These are phyloP conservation scores for Montipora foliosa DNA, from an alignment of 64 coral and sea anemone species.

Conservation along the genomic window DNA sequence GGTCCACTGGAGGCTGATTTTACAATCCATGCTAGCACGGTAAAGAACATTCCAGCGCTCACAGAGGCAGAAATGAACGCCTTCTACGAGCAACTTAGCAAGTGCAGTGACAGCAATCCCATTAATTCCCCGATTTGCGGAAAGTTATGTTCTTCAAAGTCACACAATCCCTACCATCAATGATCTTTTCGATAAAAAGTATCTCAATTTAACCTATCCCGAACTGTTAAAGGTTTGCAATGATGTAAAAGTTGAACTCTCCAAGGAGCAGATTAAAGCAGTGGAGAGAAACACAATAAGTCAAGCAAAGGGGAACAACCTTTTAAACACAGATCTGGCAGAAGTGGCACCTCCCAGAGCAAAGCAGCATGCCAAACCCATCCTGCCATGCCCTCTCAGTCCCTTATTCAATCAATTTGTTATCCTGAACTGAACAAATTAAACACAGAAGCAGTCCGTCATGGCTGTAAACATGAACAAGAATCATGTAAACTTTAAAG, in stretches of 20 bases:
- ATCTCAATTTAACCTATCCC: constrained; percentile 22
- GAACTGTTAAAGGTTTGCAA: constrained; percentile 62
- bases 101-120: constrained; percentile 14
- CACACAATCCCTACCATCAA: constrained; percentile 38
- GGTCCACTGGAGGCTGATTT: background rate
- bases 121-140: constrained; percentile 3
- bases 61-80: too few relatives aligned
- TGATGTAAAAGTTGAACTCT: constrained; percentile 36
- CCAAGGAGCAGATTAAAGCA: constrained; percentile 59
- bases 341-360: too few relatives aligned
- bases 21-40: background rate
- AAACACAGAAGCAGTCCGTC: too few relatives aligned
- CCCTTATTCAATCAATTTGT: background rate
- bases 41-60: background rate
- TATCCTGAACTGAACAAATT: background rate
- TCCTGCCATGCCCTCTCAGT: background rate
- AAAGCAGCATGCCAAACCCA: background rate
- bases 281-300: constrained; percentile 50
- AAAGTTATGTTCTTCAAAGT: constrained; percentile 49
- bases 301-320: constrained; percentile 34
- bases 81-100: background rate
- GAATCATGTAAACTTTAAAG: too few relatives aligned
- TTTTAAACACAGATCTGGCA: too few relatives aligned
- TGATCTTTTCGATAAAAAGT: constrained; percentile 42
- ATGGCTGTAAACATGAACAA: too few relatives aligned